Conservation (phyloP, 1,140 invertebrate genomes). For the Lethrus apterus region DNA sequence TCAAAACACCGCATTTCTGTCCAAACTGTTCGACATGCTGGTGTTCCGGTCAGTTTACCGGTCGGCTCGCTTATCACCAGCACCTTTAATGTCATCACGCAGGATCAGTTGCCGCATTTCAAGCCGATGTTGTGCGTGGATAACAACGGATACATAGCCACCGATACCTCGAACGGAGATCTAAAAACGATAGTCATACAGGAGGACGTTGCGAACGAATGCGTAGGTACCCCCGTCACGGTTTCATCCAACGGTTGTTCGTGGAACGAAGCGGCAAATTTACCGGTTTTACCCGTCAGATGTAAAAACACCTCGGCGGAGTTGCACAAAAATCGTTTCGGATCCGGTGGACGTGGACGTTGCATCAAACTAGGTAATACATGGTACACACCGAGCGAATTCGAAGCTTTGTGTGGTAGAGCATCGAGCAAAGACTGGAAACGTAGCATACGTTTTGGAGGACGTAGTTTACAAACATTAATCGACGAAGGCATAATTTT, state of each 20-base stretch:
- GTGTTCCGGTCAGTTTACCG: constrained; percentile 66
- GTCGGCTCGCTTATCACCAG: constrained; percentile 73
- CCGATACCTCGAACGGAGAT: constrained; percentile 58
- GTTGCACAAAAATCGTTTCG: constrained; percentile 64
- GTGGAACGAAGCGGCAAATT: constrained; percentile 77
- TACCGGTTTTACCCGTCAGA: constrained; percentile 72
- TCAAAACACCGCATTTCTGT: constrained; percentile 42
- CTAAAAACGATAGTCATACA: constrained; percentile 77
- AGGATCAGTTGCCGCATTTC: constrained; percentile 72
- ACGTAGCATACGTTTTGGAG: constrained; percentile 84
- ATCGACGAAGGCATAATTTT: constrained; percentile 86
- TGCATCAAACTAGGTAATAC: constrained; percentile 78
- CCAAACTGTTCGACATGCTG: constrained; percentile 45
- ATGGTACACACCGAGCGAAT: constrained; percentile 92
- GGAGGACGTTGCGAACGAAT: constrained; percentile 29
- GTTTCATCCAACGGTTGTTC: constrained; percentile 40
- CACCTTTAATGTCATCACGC: constrained; percentile 77
- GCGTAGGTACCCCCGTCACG: constrained; percentile 24
- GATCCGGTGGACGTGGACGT: constrained; percentile 81
- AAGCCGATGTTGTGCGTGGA: constrained; percentile 78
- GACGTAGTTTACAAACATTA: constrained; percentile 80
- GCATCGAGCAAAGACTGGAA: constrained; percentile 96
- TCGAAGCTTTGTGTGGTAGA: constrained; percentile 81
- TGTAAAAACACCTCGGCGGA: constrained; percentile 86
- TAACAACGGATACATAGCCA: constrained; percentile 68